Evolutionary conservation across 2,888 invertebrate species (phyloP), one percentile per base, ranked within the genome.

Genomic region (Erynnis tages): DNA sequence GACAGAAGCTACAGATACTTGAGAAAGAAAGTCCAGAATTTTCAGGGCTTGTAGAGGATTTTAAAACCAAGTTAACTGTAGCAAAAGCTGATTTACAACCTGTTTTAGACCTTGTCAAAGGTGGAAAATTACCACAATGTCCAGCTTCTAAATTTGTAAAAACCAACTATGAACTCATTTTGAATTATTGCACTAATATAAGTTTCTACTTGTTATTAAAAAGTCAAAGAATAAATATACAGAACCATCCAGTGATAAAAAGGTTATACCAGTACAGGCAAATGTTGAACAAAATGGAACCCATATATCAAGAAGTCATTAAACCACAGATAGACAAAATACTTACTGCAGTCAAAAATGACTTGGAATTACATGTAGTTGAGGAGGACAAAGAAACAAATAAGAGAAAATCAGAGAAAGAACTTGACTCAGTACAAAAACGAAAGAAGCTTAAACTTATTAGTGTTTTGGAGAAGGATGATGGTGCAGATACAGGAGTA

Each of bases 21-120:
- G 91, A 94, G 71, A 95, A 96, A 70, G 96, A 97, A 77, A 95
- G 96, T 41, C 97, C 98, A 1, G 97, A 98, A 81, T 94, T 97
- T 72, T 75, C 93, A 48, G 93, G 93, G 2, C 87, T 98, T 7
- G 90, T 96, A 44, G 91, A 93, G 56, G 97, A 97, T 77, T 96
- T 94, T 70, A 93, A 95, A 90, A 91, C 92, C 75, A 93, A 91
- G 68, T 62, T 96, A 68, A 82, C 76, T 6, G 93, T 95, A 66
- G 92, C 93, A 10, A 92, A 92, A 69, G 91, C 92, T 58, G 84
- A 92, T 54, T 85, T 96, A 47, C 80, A 91, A 49, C 96, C 96
- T 7, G 88, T 96, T 47, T 71, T 95, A 40, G 83, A 92, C 50
- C 90, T 94, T 58, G 85, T 92, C 0, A 90, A 92, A 65, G 83